Base-by-base conservation (phyloP, 2,888 invertebrate genomes). In the Plagiodera versicolora region DNA sequence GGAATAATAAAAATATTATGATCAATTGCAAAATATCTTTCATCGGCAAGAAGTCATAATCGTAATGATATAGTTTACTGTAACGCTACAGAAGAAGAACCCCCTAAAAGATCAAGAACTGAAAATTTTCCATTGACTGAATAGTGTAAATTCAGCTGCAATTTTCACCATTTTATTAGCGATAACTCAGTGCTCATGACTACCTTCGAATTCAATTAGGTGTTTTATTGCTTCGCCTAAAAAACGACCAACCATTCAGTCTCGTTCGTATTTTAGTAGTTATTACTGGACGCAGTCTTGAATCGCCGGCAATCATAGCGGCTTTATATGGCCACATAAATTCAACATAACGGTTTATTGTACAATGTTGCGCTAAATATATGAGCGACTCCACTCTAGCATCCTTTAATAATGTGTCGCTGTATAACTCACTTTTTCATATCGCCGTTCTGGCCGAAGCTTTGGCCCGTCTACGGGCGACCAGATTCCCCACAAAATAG, bases 211-310 rank as follows among this genome's bases (percentile, higher is more conserved):
- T 39, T 39, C 39, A 39, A 39, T 39, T 39, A 39, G 39, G 39
- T 39, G 39, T 39, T 39, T 39, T 39, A 39, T n/a, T 14, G 14
- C 39, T 39, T 11, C 14, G 8, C 14, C 39, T 3, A 11, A 32
- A 32, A 8, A 39, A 39, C 8, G 11, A 39, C n/a, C 2, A 32
- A 10, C 4, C 39, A 39, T 14, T 39, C 39, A 39, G 14, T 14
- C 39, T 39, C 14, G 39, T 39, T 14, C 39, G 39, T 14, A 39
- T 39, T 39, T 39, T 39, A 39, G 39, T n/a, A 39, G n/a, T 39
- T 39, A 39, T 39, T 39, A 39, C 39, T 39, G 39, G 39, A 39
- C 39, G 39, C 39, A 39, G 39, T 39, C 39, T 39, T 39, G 39
- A 39, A 39, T 39, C 39, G 39, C 39, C 14, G 14, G 39, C 39